Evolutionary conservation across 2,797 vertebrate species (phyloP).

Genomic region (Lutra lutra): DNA sequence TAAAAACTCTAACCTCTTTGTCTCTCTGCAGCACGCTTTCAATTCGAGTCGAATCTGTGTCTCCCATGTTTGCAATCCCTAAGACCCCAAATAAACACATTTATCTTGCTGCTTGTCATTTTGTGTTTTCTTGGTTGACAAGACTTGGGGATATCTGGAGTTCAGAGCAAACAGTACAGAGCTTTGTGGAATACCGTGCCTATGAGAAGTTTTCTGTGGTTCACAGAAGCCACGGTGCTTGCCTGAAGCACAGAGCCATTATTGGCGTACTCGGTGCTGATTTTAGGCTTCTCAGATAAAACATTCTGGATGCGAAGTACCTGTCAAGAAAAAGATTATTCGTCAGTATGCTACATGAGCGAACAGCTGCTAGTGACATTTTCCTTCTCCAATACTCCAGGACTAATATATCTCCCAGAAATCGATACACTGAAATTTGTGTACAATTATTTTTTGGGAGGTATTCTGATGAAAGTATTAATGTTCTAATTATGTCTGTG

Average conservation of each 20-base stretch:
- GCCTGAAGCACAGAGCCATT: constrained; percentile 88
- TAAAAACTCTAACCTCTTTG: not conserved
- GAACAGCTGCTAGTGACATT: not conserved
- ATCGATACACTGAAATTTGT: not conserved
- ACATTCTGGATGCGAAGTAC: constrained; percentile 87
- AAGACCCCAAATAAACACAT: not conserved
- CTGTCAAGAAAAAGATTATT: constrained; percentile 73
- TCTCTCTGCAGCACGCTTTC: not conserved
- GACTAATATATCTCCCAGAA: not conserved
- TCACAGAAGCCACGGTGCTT: constrained; percentile 87
- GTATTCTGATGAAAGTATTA: not conserved
- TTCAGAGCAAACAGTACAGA: constrained; percentile 87
- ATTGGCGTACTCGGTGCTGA: constrained; percentile 87
- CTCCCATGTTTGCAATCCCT: not conserved
- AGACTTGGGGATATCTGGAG: not conserved
- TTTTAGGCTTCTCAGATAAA: constrained; percentile 84
- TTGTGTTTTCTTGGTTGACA: not conserved
- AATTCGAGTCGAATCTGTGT: not conserved
- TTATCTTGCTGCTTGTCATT: not conserved
- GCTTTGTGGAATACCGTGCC: constrained; percentile 90
- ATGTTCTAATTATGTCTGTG: not conserved
- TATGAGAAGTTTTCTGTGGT: constrained; percentile 89
- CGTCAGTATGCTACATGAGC: not conserved
- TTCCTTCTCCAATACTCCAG: not conserved
- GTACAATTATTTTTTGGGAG: not conserved